Percentiles rank a stretch among this genome's conserved stretches.
These are phyloP conservation scores for Saccopteryx leptura DNA, from an alignment of 2,113 vertebrate genomes.

Conservation along the genomic window DNA sequence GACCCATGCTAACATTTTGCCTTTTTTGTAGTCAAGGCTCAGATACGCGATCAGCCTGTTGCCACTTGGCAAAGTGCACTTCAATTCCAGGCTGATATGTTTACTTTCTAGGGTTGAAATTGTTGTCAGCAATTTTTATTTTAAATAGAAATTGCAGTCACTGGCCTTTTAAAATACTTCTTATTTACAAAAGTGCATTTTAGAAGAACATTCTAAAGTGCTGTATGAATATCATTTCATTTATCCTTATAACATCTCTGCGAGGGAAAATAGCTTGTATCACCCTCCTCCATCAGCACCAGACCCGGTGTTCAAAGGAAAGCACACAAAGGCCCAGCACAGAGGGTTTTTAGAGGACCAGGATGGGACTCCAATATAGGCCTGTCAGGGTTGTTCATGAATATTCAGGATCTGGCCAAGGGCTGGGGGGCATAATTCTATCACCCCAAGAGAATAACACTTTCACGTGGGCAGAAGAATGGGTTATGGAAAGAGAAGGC, in stretches of 20 bases:
- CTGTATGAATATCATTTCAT: slow-evolving; percentile 79
- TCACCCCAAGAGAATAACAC: neutral
- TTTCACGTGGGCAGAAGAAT: slow-evolving; percentile 6
- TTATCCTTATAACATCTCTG: slow-evolving; percentile 73
- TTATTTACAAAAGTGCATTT: slow-evolving; percentile 79
- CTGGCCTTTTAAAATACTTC: slow-evolving; percentile 80
- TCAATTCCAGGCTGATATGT: slow-evolving; percentile 76
- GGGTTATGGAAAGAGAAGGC: neutral
- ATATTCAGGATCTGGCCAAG: neutral
- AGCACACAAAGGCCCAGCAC: neutral
- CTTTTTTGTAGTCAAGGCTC: slow-evolving; percentile 61
- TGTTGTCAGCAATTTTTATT: slow-evolving; percentile 79
- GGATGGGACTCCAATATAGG: neutral
- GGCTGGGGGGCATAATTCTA: neutral
- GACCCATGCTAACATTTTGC: neutral
- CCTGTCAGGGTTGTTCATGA: neutral
- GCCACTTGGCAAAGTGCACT: slow-evolving; percentile 69
- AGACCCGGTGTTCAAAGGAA: neutral
- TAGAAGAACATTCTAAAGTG: slow-evolving; percentile 73
- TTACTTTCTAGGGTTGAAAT: slow-evolving; percentile 70
- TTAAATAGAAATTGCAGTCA: slow-evolving; percentile 74
- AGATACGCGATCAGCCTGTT: slow-evolving; percentile 29
- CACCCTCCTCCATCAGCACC: neutral
- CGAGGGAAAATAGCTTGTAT: neutral
- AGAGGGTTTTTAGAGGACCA: neutral